Base-by-base conservation (phyloP, 2,888 invertebrate species). In the Chrysolina oricalcia region DNA sequence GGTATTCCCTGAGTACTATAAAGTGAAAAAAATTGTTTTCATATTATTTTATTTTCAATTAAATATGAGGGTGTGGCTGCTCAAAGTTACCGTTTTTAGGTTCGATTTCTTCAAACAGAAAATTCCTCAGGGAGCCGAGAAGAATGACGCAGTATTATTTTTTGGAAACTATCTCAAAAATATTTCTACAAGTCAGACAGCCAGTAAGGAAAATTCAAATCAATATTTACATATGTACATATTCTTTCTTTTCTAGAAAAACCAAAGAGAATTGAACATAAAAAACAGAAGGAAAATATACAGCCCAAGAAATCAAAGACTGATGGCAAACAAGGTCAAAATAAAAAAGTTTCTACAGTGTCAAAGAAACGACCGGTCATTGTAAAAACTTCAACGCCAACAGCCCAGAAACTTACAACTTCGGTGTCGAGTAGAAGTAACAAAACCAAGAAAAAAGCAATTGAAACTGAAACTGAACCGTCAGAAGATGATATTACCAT, bases 121-220 rank as follows among this genome's bases (percentile, higher is more conserved):
- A 19, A 35, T 77, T 43, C 69, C 72, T 9, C 13, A 53, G 10
- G 63, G 48, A 15, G 66, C 65, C 11, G 74, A 69, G 70, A 71
- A 72, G 41, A 74, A 72, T 69, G 74, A 72, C 63, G 77, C 77
- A 0, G 70, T 77, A 4, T 53, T 77, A 41, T 72, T 35, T 65
- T 41, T 77, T 21, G 69, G 41, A 3, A 74, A 70, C 23, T 43
- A 66, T 50, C 5, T 77, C 1, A 74, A 74, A 70, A 65, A 19
- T 48, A 6, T 64, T 13, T 5, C 53, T 15, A 64, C 65, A 27
- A 50, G 9, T n/a, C 8, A 5, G 4, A 40, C 43, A 23, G 13
- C 66, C 46, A 63, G 67, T 67, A 68, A n/a, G 35, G 53, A 15
- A 23, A 50, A 67, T 27, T n/a, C 9, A 27, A 17, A 27, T 46